Percentiles rank a stretch among this genome's conserved stretches.
Conservation (phyloP, 1,140 invertebrate genomes). For the Drosophila bocqueti region DNA sequence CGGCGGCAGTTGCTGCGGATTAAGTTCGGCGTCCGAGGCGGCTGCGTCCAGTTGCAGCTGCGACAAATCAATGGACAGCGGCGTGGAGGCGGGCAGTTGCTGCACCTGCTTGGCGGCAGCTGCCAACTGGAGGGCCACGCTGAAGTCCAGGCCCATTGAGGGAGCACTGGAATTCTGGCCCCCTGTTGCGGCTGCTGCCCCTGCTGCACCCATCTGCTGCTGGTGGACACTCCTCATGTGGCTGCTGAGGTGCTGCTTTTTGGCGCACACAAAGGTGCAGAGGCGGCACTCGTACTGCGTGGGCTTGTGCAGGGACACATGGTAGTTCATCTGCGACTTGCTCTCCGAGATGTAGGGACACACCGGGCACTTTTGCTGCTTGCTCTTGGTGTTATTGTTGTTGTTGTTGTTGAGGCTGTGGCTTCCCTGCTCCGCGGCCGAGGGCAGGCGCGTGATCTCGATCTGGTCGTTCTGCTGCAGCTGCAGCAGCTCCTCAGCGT, state of each 20-base stretch:
- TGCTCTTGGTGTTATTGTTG: constrained; percentile 72
- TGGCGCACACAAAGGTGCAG: constrained; percentile 93
- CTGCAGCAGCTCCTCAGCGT: constrained; percentile 69
- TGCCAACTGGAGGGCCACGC: constrained; percentile 67
- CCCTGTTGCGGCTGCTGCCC: constrained; percentile 5
- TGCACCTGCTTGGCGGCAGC: constrained; percentile 84
- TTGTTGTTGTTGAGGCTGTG: constrained; percentile 37
- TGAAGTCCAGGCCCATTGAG: constrained; percentile 83
- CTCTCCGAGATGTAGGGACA: constrained; percentile 94
- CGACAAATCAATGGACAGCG: constrained; percentile 61
- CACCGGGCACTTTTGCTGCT: constrained; percentile 89
- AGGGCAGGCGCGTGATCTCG: constrained; percentile 74
- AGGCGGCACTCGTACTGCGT: constrained; percentile 91
- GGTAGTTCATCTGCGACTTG: constrained; percentile 93
- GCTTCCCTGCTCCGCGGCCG: constrained; percentile 3
- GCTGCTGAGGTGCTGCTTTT: constrained; percentile 91
- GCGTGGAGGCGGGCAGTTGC: constrained; percentile 45
- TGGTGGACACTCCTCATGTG: constrained; percentile 88
- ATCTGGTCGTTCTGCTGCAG: constrained; percentile 82
- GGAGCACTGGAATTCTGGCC: neutral
- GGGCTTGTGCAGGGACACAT: constrained; percentile 93
- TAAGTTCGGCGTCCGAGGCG: constrained; percentile 30
- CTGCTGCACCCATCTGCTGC: constrained; percentile 43
- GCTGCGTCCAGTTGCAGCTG: constrained; percentile 53
- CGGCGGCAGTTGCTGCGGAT: constrained; percentile 61